Percentiles rank a stretch among this genome's conserved stretches.
Evolutionary conservation across 35 echinoderm and acorn worm species (phyloP).

Genomic region (Lytechinus variegatus): DNA sequence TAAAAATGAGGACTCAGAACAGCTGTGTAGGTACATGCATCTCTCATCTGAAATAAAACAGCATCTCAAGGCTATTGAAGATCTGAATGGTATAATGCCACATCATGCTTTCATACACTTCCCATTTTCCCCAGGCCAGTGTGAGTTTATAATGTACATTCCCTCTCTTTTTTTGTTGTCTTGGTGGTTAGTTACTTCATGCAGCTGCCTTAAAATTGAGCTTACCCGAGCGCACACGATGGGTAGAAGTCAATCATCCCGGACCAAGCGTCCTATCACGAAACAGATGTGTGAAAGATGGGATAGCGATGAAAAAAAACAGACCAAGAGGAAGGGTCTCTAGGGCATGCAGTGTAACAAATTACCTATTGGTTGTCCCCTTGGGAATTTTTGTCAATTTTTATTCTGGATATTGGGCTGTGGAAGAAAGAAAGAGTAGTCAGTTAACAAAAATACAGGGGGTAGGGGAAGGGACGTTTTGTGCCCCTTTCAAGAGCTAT

Average conservation of each 20-base stretch:
- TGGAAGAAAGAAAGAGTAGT: background rate
- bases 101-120: background rate
- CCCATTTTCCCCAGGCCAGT: background rate
- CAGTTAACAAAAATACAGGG: too few species aligned
- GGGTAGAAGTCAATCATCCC: constrained; percentile 9
- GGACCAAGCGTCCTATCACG: background rate
- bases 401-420: background rate
- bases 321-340: background rate
- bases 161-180: background rate
- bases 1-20: background rate
- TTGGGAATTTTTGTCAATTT: background rate
- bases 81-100: background rate
- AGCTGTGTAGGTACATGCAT: background rate
- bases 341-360: background rate
- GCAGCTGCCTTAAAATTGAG: background rate
- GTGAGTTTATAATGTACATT: background rate
- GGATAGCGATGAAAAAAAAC: background rate
- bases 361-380: background rate
- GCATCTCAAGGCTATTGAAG: background rate
- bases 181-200: background rate
- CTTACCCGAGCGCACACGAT: background rate
- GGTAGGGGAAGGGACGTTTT: too few species aligned
- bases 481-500: too few species aligned
- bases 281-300: constrained; percentile 18
- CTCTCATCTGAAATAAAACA: background rate